These are phyloP conservation scores for Orthonychiurus folsomi DNA, from an alignment of 2,888 invertebrate genomes.

Conservation along the genomic window DNA sequence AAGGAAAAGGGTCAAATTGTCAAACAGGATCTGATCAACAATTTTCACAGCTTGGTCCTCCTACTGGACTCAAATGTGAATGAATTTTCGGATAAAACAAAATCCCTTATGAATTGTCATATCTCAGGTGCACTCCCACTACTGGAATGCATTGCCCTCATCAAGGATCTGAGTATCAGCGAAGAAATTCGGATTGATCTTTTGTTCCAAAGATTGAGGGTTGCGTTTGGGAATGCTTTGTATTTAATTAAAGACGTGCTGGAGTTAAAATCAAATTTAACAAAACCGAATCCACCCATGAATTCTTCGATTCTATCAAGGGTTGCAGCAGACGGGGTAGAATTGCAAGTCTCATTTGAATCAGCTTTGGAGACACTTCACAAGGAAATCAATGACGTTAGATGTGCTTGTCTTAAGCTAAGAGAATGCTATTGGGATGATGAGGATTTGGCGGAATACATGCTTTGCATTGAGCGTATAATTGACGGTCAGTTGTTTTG, in stretches of 20 bases:
- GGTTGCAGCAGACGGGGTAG: background rate
- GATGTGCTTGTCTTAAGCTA: background rate
- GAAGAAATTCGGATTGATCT: background rate
- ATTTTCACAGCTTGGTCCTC: no score
- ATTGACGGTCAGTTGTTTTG: background rate
- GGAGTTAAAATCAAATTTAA: no score
- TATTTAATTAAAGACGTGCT: background rate
- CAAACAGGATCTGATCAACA: no score
- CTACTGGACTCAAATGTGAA: no score
- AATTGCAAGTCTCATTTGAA: background rate
- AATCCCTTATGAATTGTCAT: no score
- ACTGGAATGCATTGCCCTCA: background rate
- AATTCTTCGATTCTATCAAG: background rate
- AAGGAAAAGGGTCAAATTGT: no score
- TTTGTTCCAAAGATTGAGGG: background rate
- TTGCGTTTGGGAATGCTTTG: background rate
- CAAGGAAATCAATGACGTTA: background rate
- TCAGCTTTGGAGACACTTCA: background rate
- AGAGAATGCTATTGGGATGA: background rate
- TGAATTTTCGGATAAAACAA: no score
- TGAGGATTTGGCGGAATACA: background rate
- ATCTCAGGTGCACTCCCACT: background rate
- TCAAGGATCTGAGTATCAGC: background rate
- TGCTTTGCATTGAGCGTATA: background rate
- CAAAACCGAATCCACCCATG: no score